Evolutionary conservation across 2,113 vertebrate species (phyloP).

Genomic region (Callocephalon fimbriatum): DNA sequence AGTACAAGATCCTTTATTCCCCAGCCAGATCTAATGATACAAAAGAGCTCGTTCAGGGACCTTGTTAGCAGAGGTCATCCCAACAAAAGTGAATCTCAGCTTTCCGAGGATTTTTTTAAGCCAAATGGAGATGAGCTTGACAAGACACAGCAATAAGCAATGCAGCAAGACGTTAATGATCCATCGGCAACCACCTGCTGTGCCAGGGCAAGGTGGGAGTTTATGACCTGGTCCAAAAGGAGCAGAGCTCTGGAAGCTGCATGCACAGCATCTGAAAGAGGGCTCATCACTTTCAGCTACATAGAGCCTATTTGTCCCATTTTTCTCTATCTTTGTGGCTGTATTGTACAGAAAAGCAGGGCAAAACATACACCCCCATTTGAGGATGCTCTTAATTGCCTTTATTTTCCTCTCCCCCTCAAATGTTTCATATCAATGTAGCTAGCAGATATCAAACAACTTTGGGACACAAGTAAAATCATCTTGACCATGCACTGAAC

Average conservation of each 20-base stretch:
- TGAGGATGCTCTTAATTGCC: neutral
- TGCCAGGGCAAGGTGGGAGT: neutral
- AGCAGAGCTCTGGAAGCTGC: neutral
- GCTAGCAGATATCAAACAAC: neutral
- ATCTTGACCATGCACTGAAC: neutral
- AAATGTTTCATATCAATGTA: neutral
- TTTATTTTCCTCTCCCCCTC: neutral
- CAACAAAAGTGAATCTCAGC: neutral
- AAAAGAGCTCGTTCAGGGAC: neutral
- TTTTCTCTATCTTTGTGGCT: neutral
- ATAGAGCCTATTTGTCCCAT: neutral
- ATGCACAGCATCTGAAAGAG: neutral
- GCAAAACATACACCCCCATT: neutral
- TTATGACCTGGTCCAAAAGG: neutral
- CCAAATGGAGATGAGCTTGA: conserved; percentile 13
- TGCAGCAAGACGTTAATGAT: conserved; percentile 5
- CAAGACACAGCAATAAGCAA: neutral
- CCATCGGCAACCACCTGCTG: neutral
- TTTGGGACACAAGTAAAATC: neutral
- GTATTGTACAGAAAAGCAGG: neutral
- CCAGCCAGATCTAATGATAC: conserved; percentile 1
- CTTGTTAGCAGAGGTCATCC: conserved; percentile 49
- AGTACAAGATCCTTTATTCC: conserved; percentile 1
- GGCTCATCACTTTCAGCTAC: neutral
- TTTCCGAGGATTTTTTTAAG: neutral